Evolutionary conservation across 2,113 vertebrate species (phyloP), one percentile per base, ranked within the genome.

Genomic region (Opisthocomus hoazin): DNA sequence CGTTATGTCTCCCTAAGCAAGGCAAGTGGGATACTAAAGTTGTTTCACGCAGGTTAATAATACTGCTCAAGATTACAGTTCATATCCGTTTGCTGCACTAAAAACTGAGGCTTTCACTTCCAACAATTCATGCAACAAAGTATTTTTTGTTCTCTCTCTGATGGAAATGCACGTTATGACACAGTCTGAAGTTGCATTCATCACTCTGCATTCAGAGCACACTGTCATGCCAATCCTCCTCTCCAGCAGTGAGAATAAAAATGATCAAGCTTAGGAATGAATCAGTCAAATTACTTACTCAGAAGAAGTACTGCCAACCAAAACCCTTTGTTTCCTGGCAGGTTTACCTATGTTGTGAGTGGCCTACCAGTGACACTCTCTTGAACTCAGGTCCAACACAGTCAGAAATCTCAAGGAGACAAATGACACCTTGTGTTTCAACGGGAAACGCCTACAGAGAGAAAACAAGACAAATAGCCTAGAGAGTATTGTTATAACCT

Each of bases 271-370:
- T 84, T 50, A 54, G 56, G 17, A 84, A 39, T 94, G 79, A 94
- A 94, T 96, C 81, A 91, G 43, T 74, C 37, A 89, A 60, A 91
- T 87, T 83, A 74, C 64, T 95, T 91, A n/a, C 43, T 68, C 32
- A 56, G 37, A 84, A 78, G 32, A 48, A 87, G 26, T 51, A 75
- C 57, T 54, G 43, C 10, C n/a, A 83, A 22, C n/a, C 17, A 71
- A 88, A 84, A 16, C 6, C 18, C 10, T 20, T 6, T 56, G 41
- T 64, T 51, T 91, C 94, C 36, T 5, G 5, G 12, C 29, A 88
- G 7, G 3, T 61, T 88, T 87, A 65, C 24, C 34, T 84, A 4
- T 77, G 20, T 24, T 93, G 37, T 41, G 63, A 70, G 50, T 89
- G 87, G 73, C 30, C 39, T 48, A 37, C 23, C 24, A 37, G 12